Evolutionary conservation across 1,140 invertebrate species (phyloP), one percentile per base, ranked within the genome.

Genomic region (Sitophilus oryzae): DNA sequence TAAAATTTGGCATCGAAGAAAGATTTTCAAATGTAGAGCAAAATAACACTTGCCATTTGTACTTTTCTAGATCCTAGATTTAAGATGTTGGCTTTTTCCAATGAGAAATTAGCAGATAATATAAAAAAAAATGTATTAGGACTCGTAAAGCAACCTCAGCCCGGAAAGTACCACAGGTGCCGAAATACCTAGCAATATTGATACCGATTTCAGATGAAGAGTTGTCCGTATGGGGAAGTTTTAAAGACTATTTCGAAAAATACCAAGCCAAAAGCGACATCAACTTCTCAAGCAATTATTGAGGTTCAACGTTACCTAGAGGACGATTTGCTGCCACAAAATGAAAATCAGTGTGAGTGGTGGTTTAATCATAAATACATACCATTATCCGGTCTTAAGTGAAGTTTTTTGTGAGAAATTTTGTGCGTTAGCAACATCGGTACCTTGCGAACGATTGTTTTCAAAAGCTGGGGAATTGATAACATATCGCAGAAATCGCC

Each of bases 401-500:
- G 23, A 56, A 14, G 8, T 60, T 47, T 59, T 55, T 43, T 50
- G 40, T 41, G 62, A 56, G 52, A 56, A 58, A 51, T 48, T 64
- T n/a, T 61, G 61, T 19, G 49, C 58, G 38, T 35, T 59, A 9
- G 59, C 59, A 11, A 62, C 63, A 10, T 63, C 61, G 16, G 58
- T 59, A 10, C 63, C 62, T 9, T 65, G 60, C 38, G 64, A 65
- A 58, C 50, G 56, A 23, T 10, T 63, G 15, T 63, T 63, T 60
- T 61, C 53, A 4, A 0, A 59, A 48, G 14, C 56, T 56, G 15
- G 59, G 42, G n/a, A 20, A 40, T 30, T 50, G n/a, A 40, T 50
- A 20, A 25, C 2, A 10, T 16, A 50, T 15, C 35, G 48, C 30
- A 10, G 36, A 50, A 50, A 14, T 4, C 30, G 34, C n/a, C n/a